A percentile compares a stretch with the other conserved stretches of the same genome.
Conservation (phyloP, 2,888 invertebrate species). For the Periphyllus acericola region DNA sequence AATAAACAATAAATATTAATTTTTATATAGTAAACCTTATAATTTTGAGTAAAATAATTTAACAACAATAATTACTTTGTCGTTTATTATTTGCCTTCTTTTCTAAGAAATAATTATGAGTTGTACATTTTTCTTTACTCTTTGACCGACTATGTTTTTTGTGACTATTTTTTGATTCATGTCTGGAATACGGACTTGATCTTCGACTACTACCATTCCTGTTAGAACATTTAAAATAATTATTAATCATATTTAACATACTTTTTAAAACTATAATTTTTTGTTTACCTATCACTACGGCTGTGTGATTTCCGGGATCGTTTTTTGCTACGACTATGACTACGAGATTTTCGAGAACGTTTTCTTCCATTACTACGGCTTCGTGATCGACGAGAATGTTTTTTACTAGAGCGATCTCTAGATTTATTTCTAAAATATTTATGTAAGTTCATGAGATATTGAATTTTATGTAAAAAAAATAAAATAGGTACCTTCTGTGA, state of each 20-base stretch:
- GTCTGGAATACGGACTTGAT: conserved; percentile 44
- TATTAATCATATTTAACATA: not conserved
- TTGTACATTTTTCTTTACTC: conserved; percentile 43
- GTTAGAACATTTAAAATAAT: conserved; percentile 1
- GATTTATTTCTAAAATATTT: conserved; percentile 48
- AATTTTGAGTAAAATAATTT: too few relatives aligned
- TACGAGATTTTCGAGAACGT: conserved; percentile 54
- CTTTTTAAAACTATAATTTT: conserved; percentile 3
- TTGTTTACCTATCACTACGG: conserved; percentile 30
- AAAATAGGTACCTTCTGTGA: conserved; percentile 25
- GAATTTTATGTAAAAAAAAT: not conserved
- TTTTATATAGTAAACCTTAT: not conserved
- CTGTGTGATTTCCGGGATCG: conserved; percentile 48
- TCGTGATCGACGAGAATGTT: conserved; percentile 48
- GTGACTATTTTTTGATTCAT: conserved; percentile 37
- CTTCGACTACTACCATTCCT: conserved; percentile 42
- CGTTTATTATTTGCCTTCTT: conserved; percentile 62
- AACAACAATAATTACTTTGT: conserved; percentile 55
- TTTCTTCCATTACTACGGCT: conserved; percentile 51
- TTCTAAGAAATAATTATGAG: conserved; percentile 59
- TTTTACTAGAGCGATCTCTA: conserved; percentile 43
- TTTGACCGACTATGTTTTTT: conserved; percentile 47
- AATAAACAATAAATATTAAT: conserved; percentile 32
- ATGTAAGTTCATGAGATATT: not conserved
- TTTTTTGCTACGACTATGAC: conserved; percentile 50